Evolutionary conservation across 2,797 vertebrate genomes (phyloP).

Genomic region (Pempheris klunzingeri): DNA sequence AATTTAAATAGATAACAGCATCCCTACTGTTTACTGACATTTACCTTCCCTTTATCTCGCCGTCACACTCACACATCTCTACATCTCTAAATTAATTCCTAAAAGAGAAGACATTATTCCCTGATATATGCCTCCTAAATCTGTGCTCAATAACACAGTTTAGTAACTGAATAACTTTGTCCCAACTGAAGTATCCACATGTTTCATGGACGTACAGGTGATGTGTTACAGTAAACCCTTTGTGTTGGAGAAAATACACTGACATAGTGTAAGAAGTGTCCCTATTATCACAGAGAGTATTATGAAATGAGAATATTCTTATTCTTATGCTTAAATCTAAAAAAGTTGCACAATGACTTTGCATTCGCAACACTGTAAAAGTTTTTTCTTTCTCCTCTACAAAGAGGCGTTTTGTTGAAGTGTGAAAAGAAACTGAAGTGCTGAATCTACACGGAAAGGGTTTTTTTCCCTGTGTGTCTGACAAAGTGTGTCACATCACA

Average conservation of each 20-base stretch:
- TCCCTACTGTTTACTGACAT: background rate
- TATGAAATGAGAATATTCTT: background rate
- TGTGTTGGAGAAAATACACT: background rate
- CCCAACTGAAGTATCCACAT: background rate
- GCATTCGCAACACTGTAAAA: background rate
- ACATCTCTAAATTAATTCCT: background rate
- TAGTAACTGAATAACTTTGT: no score
- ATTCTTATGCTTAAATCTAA: background rate
- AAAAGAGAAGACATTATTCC: constrained; percentile 16
- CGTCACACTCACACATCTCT: background rate
- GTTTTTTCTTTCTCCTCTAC: background rate
- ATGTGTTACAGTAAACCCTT: background rate
- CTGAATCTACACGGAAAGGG: background rate
- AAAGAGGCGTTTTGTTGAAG: constrained; percentile 17
- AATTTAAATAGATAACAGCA: constrained; percentile 14
- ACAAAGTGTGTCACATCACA: constrained; percentile 52
- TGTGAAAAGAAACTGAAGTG: constrained; percentile 8
- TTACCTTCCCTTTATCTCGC: background rate
- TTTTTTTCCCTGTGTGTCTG: background rate
- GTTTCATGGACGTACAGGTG: background rate
- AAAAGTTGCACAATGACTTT: constrained; percentile 3
- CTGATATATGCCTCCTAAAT: background rate
- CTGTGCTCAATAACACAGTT: constrained; percentile 1
- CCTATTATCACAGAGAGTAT: fast-evolving
- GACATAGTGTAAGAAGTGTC: background rate